Conservation (phyloP, 2,797 vertebrate species). For the Spea hammondii region DNA sequence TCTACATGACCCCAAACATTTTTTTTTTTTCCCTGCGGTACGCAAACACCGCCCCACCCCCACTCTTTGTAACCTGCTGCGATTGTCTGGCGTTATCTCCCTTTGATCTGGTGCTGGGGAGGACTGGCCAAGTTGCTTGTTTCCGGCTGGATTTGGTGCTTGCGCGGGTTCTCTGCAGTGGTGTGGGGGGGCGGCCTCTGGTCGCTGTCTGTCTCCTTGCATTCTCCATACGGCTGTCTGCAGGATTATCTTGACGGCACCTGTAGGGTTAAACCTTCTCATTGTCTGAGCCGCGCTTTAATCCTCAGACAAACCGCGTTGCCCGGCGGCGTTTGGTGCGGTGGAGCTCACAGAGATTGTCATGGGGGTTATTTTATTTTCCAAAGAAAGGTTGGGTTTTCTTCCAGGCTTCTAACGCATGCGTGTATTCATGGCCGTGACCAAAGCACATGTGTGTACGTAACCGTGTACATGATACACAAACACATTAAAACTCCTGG, state of each 20-base stretch:
- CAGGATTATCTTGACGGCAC: background rate
- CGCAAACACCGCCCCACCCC: background rate
- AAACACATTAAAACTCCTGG: too few species aligned
- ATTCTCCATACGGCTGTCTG: background rate
- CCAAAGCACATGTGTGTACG: conserved; percentile 9
- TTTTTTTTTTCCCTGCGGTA: too few species aligned
- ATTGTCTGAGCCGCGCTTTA: conserved; percentile 37
- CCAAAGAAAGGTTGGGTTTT: conserved; percentile 24
- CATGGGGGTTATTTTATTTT: conserved; percentile 26
- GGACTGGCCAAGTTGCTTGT: background rate
- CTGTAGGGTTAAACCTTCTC: conserved; percentile 18
- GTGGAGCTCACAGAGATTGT: conserved; percentile 4
- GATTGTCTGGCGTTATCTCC: background rate
- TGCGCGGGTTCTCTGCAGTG: background rate
- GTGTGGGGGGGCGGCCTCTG: background rate
- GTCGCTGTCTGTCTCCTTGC: background rate
- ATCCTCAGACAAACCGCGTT: conserved; percentile 29
- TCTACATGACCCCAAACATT: too few species aligned
- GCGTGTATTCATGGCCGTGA: background rate
- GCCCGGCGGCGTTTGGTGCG: conserved; percentile 16
- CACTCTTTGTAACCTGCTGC: background rate
- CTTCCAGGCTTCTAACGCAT: too few species aligned
- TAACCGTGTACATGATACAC: background rate
- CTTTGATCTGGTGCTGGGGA: background rate
- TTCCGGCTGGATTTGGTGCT: background rate